phyloP scores from a whole-genome alignment of 2,888 invertebrate genomes.

The Dascillus cervinus region DNA sequence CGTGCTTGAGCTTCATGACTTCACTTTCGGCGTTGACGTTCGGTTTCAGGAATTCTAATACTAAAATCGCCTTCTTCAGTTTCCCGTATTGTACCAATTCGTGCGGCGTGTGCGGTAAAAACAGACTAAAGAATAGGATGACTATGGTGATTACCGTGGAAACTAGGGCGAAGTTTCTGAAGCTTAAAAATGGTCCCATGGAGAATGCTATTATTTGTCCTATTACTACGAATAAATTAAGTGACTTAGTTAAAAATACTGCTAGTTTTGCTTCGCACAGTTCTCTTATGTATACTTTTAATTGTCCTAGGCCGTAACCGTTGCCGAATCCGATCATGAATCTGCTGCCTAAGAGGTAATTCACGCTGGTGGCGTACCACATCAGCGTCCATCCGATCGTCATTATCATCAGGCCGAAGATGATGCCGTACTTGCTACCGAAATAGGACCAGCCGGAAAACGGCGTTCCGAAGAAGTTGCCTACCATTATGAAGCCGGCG shows the following conservation, averaged over 20 bases:
- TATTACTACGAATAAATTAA: constrained; percentile 15
- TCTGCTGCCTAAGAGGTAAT: constrained; percentile 18
- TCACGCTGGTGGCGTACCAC: constrained; percentile 18
- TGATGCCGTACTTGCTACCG: constrained; percentile 17
- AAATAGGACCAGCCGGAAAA: constrained; percentile 17
- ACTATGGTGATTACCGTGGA: constrained; percentile 14
- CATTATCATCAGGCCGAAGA: constrained; percentile 17
- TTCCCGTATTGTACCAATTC: too few species aligned
- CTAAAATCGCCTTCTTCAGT: too few species aligned
- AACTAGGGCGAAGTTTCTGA: constrained; percentile 15
- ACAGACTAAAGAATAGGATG: constrained; percentile 11
- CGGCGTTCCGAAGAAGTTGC: constrained; percentile 20
- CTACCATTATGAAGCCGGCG: constrained; percentile 22
- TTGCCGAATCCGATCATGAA: constrained; percentile 18
- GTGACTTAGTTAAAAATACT: constrained; percentile 10
- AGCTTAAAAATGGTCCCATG: constrained; percentile 17
- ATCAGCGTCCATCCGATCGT: constrained; percentile 21
- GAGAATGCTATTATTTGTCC: constrained; percentile 17
- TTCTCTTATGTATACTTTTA: constrained; percentile 19
- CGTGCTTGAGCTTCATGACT: too few species aligned
- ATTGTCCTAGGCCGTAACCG: constrained; percentile 20
- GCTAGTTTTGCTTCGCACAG: constrained; percentile 16
- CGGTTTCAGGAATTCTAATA: too few species aligned
- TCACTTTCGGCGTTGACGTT: too few species aligned
- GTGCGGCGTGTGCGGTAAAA: too few species aligned